Evolutionary conservation across 2,113 vertebrate species (phyloP), one percentile per base, ranked within the genome.

Genomic region (Erpornis zantholeuca): DNA sequence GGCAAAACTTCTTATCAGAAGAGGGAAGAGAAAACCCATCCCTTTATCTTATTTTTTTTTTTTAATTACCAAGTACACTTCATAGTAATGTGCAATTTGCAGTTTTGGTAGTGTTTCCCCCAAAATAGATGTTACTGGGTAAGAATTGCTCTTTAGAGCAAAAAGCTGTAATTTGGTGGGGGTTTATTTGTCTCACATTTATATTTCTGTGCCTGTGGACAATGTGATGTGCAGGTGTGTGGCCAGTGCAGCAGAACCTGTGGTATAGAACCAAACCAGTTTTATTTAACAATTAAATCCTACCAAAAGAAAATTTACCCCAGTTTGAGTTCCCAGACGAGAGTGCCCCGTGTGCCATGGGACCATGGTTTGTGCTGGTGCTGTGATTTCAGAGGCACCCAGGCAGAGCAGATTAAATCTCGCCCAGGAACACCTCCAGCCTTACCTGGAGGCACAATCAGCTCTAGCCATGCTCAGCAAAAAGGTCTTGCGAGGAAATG

Each of bases 181-280:
- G 15, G 6, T 31, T 17, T 19, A 38, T 53, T 42, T 15, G 7
- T 22, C 3, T 23, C 15, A 4, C 9, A 3, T 14, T 57, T 35
- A 2, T 8, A 17, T 88, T 85, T 44, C 59, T 69, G 61, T 86
- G 65, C 40, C 49, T 59, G 24, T 20, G 49, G 44, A 57, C 53
- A 6, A 1, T 7, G 70, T 8, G 27, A 11, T 10, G 57, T 29
- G 45, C 28, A 44, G 54, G 5, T 38, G 9, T n/a, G 31, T 4
- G 42, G 12, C 8, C 25, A 6, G 25, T 5, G 31, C 40, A 36
- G 71, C 8, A 50, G 45, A 11, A 69, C 36, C 76, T 52, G 65
- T 10, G 2, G 1, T 1, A 1, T 3, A 18, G 1, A 33, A 13
- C 29, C 35, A 1, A 57, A 15, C 5, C 5, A 1, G 5, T 25